Evolutionary conservation across 2,888 invertebrate genomes (phyloP).

Genomic region (Ypsolopha scabrella): DNA sequence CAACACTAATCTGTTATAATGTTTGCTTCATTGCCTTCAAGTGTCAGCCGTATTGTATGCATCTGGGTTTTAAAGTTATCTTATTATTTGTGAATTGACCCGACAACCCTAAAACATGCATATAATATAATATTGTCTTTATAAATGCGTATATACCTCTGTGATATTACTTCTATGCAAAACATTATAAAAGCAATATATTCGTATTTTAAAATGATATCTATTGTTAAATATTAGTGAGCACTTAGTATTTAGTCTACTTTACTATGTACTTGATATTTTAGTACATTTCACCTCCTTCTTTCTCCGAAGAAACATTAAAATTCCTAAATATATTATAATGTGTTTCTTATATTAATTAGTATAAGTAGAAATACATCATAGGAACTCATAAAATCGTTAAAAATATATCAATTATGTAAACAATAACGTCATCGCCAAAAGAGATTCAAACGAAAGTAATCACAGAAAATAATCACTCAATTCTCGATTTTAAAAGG

Average conservation of each 20-base stretch:
- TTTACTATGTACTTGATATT: not conserved
- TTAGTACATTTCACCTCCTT: constrained; percentile 15
- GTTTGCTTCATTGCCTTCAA: constrained; percentile 34
- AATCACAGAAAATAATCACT: constrained; percentile 58
- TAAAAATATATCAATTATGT: constrained; percentile 18
- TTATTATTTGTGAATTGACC: too few relatives aligned
- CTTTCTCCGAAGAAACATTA: constrained; percentile 37
- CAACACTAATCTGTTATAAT: constrained; percentile 14
- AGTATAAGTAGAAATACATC: constrained; percentile 13
- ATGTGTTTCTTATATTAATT: too few relatives aligned
- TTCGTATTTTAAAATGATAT: not conserved
- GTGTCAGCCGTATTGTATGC: constrained; percentile 13
- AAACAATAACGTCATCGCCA: constrained; percentile 17
- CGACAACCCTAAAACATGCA: not conserved
- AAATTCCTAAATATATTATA: constrained; percentile 23
- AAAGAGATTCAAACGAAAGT: constrained; percentile 29
- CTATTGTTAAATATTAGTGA: not conserved
- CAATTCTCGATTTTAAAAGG: constrained; percentile 13
- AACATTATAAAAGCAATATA: not conserved
- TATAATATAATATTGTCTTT: constrained; percentile 10
- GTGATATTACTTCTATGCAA: not conserved
- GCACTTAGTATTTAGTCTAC: not conserved
- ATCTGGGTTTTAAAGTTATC: not conserved
- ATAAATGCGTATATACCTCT: not conserved
- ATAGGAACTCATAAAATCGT: not conserved